Percentiles rank a stretch among this genome's conserved stretches.
Evolutionary conservation across 2,888 invertebrate species (phyloP).

Genomic region (Dyspetes luteomarginatus): DNA sequence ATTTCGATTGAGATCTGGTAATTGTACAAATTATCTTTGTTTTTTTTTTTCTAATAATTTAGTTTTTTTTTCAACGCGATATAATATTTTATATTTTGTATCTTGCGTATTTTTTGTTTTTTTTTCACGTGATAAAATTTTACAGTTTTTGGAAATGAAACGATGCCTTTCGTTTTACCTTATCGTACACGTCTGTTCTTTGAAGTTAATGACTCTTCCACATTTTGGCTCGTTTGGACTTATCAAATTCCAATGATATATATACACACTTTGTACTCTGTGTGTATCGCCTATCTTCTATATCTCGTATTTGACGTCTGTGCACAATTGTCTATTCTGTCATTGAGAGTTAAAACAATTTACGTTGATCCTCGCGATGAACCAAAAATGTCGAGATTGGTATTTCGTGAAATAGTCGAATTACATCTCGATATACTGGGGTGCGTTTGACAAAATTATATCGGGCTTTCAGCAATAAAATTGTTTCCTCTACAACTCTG

Average conservation of each 20-base stretch:
- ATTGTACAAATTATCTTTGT: too few species aligned
- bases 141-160: conserved; percentile 54
- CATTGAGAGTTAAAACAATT: conserved; percentile 47
- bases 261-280: conserved; percentile 47
- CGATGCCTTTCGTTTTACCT: conserved; percentile 49
- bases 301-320: conserved; percentile 55
- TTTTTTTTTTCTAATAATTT: background rate
- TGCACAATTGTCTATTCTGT: conserved; percentile 53
- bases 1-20: conserved; percentile 29
- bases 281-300: conserved; percentile 47
- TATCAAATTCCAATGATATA: conserved; percentile 55
- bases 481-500: too few species aligned
- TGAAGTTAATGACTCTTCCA: conserved; percentile 49
- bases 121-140: too few species aligned
- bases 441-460: background rate
- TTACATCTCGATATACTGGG: background rate
- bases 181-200: conserved; percentile 56
- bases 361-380: background rate
- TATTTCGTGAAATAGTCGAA: conserved; percentile 29
- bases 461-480: background rate
- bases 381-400: background rate
- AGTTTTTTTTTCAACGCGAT: too few species aligned
- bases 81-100: too few species aligned
- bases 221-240: conserved; percentile 56
- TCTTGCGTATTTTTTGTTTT: too few species aligned